Conservation (phyloP, 1,140 invertebrate genomes). For the Amphibalanus amphitrite region DNA sequence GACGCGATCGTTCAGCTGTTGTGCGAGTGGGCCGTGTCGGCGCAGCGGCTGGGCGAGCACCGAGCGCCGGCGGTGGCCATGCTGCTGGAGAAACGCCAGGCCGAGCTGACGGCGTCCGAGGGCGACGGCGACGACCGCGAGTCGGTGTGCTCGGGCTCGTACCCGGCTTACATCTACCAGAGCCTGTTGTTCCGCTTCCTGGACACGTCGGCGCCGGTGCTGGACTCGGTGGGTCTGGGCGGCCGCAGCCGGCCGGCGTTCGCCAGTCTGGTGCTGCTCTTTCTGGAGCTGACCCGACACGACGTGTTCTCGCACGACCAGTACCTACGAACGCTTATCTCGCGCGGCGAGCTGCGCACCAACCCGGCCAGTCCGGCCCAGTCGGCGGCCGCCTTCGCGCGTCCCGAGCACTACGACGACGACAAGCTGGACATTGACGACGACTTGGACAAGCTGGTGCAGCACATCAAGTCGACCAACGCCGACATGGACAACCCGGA, state of each 20-base stretch:
- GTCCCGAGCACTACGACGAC: slow-evolving; percentile 28
- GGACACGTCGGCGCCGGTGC: slow-evolving; percentile 63
- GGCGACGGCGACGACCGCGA: slow-evolving; percentile 21
- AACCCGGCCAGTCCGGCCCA: neutral
- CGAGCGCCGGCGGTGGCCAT: slow-evolving; percentile 86
- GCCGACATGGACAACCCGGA: slow-evolving; percentile 8
- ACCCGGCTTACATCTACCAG: slow-evolving; percentile 58
- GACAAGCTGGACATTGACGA: slow-evolving; percentile 64
- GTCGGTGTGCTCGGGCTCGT: slow-evolving; percentile 11
- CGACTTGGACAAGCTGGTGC: slow-evolving; percentile 70
- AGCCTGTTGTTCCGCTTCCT: slow-evolving; percentile 78
- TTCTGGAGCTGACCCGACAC: slow-evolving; percentile 78
- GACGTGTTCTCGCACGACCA: slow-evolving; percentile 96
- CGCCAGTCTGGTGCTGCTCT: slow-evolving; percentile 86
- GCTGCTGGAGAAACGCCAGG: slow-evolving; percentile 70
- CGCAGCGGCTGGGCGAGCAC: slow-evolving; percentile 79
- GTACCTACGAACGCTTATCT: slow-evolving; percentile 94
- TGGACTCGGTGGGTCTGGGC: slow-evolving; percentile 15
- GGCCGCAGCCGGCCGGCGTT: slow-evolving; percentile 62
- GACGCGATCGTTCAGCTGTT: slow-evolving; percentile 68
- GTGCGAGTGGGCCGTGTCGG: slow-evolving; percentile 93
- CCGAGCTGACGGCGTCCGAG: slow-evolving; percentile 37
- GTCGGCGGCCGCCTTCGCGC: neutral
- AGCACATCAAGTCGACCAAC: slow-evolving; percentile 68
- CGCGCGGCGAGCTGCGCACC: slow-evolving; percentile 63